phyloP scores from a whole-genome alignment of 1,140 invertebrate genomes.

The Zeugodacus cucurbitae region DNA sequence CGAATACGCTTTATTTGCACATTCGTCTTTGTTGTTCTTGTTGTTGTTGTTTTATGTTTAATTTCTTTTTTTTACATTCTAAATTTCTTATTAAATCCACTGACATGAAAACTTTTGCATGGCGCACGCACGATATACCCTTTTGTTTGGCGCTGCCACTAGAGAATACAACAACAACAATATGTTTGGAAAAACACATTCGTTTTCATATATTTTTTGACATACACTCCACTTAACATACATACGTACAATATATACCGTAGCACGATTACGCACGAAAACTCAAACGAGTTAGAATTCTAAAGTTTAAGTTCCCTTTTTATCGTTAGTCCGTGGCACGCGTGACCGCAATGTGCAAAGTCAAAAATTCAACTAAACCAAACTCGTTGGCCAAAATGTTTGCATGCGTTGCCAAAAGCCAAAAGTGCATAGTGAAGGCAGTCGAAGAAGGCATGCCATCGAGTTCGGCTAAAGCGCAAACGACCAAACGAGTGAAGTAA shows the following conservation, averaged over 20 bases:
- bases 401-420: neutral
- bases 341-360: neutral
- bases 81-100: neutral
- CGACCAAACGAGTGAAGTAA: neutral
- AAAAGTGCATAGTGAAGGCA: neutral
- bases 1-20: neutral
- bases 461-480: neutral
- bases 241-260: neutral
- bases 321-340: neutral
- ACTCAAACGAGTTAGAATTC: neutral
- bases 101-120: conserved; percentile 20
- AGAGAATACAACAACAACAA: neutral
- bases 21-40: neutral
- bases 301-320: neutral
- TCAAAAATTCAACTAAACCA: conserved; percentile 22
- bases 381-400: neutral
- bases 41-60: neutral
- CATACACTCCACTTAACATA: neutral
- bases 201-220: neutral
- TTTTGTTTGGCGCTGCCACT: neutral
- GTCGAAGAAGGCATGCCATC: neutral
- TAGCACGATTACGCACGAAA: conserved; percentile 11
- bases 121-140: conserved; percentile 13
- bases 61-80: neutral
- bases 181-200: no score